Conservation (phyloP, 2,888 invertebrate genomes). For the Caenorhabditis angaria region DNA sequence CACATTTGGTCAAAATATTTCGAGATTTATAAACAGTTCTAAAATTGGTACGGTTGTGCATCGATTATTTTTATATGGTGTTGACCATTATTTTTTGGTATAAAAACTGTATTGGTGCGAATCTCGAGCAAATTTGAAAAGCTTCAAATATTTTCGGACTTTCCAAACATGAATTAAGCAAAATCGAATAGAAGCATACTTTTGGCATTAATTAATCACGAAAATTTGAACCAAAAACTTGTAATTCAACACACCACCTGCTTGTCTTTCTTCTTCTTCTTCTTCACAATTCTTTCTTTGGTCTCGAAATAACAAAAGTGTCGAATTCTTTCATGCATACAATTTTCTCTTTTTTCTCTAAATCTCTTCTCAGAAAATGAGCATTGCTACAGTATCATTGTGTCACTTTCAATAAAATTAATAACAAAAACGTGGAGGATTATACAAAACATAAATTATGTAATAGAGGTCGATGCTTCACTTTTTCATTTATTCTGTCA, state of each 20-base stretch:
- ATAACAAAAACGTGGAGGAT: neutral
- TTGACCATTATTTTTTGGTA: too few species aligned
- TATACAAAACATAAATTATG: constrained; percentile 16
- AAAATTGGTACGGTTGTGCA: too few species aligned
- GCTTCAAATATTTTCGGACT: neutral
- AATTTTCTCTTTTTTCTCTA: neutral
- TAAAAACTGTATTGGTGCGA: too few species aligned
- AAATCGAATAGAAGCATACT: constrained; percentile 1
- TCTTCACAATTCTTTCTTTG: constrained; percentile 7
- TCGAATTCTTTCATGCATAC: constrained; percentile 1
- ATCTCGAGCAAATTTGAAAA: neutral
- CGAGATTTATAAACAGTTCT: too few species aligned
- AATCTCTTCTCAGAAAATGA: neutral
- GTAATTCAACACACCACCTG: constrained; percentile 14
- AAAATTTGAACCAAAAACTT: constrained; percentile 12
- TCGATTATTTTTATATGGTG: too few species aligned
- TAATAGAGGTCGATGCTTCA: constrained; percentile 21
- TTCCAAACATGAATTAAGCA: neutral
- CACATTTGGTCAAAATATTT: too few species aligned
- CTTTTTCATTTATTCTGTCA: constrained; percentile 10
- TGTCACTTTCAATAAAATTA: neutral
- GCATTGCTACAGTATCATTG: neutral
- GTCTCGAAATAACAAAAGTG: neutral
- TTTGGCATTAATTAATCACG: constrained; percentile 10
- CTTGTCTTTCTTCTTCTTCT: constrained; percentile 6